phyloP scores from a whole-genome alignment of 2,113 vertebrate genomes.

The Motacilla alba region DNA sequence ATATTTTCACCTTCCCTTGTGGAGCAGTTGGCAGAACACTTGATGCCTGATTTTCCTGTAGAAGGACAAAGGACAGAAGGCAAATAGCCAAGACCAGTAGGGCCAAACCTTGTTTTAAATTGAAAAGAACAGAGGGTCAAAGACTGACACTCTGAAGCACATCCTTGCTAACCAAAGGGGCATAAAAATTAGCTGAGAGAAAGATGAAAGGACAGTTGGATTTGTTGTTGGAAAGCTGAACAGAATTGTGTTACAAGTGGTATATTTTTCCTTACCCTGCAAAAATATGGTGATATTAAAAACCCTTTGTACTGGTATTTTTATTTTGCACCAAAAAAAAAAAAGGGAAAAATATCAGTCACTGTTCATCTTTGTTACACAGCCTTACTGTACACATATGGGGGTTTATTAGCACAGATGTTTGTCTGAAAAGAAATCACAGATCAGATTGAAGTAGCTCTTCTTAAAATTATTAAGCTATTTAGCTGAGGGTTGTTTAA shows the following conservation, averaged over 20 bases:
- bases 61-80: background rate
- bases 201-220: background rate
- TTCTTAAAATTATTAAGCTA: background rate
- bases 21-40: background rate
- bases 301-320: background rate
- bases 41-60: background rate
- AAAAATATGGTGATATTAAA: background rate
- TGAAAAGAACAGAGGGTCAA: background rate
- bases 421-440: background rate
- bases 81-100: background rate
- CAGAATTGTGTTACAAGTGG: background rate
- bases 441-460: background rate
- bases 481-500: background rate
- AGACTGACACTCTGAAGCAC: background rate
- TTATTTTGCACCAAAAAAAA: background rate
- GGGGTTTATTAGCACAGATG: background rate
- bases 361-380: background rate
- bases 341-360: too few species aligned
- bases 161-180: background rate
- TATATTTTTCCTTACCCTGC: background rate
- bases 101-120: background rate
- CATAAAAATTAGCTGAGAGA: background rate
- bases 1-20: background rate
- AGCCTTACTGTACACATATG: background rate
- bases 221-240: background rate